Evolutionary conservation across 2,113 vertebrate species (phyloP).

Genomic region (Odontophorus gujanensis): DNA sequence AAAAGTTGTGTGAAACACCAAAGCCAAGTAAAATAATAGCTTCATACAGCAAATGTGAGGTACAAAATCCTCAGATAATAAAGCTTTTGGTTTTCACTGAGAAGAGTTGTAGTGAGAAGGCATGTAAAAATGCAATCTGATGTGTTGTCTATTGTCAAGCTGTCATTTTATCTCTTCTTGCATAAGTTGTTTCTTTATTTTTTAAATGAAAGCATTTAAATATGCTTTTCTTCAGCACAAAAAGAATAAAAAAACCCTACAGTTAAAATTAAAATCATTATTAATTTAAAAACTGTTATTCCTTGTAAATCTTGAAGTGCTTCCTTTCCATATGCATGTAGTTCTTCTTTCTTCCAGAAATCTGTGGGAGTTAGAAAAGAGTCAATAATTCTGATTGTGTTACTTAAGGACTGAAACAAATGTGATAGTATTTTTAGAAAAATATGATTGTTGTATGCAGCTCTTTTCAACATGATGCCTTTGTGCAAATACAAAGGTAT

Average conservation of each 20-base stretch:
- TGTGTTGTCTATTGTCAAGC: background rate
- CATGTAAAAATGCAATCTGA: slow-evolving; percentile 7
- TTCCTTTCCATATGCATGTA: background rate
- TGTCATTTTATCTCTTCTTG: background rate
- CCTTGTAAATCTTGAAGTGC: background rate
- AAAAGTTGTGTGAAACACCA: slow-evolving; percentile 47
- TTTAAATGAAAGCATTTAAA: background rate
- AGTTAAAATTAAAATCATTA: slow-evolving; percentile 13
- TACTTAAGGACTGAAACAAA: background rate
- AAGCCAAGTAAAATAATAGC: slow-evolving; percentile 47
- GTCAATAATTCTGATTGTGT: background rate
- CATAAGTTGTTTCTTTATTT: background rate
- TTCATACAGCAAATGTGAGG: background rate
- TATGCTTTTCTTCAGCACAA: background rate
- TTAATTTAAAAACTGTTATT: background rate
- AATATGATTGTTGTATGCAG: background rate
- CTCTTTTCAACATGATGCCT: background rate
- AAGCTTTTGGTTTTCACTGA: background rate
- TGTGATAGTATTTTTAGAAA: background rate
- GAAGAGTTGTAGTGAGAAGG: background rate
- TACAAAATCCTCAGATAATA: background rate
- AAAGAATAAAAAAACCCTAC: background rate
- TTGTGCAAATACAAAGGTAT: background rate
- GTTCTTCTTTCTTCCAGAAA: background rate
- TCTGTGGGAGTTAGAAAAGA: background rate